These are phyloP conservation scores for Dione juno DNA, from an alignment of 2,888 invertebrate genomes.

Conservation along the genomic window DNA sequence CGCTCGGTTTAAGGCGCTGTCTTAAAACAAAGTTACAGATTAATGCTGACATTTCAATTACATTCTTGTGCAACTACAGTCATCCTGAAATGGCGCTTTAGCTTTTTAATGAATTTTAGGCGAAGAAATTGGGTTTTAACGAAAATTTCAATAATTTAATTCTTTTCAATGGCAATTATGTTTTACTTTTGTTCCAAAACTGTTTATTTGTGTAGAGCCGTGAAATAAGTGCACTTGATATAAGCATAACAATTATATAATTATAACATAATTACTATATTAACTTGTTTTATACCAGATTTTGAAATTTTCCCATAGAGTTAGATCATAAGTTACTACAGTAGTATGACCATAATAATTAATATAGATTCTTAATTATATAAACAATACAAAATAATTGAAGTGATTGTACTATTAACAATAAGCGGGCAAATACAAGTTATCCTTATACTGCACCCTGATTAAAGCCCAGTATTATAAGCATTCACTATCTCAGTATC, in stretches of 20 bases:
- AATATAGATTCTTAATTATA: too few relatives aligned
- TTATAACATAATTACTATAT: too few relatives aligned
- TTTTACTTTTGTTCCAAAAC: neutral
- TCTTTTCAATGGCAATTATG: neutral
- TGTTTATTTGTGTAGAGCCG: neutral
- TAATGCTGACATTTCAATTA: constrained; percentile 79
- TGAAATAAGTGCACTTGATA: too few relatives aligned
- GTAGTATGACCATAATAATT: too few relatives aligned
- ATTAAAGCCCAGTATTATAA: constrained; percentile 18
- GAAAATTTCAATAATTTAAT: constrained; percentile 20
- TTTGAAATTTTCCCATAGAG: too few relatives aligned
- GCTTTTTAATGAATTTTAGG: constrained; percentile 50
- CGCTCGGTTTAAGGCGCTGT: constrained; percentile 52
- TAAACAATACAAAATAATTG: neutral
- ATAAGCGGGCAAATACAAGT: neutral
- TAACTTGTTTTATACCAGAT: too few relatives aligned
- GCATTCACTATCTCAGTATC: constrained; percentile 22
- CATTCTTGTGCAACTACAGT: constrained; percentile 74
- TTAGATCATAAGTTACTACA: too few relatives aligned
- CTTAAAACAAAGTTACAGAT: constrained; percentile 73
- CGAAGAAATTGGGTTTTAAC: constrained; percentile 43
- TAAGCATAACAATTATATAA: too few relatives aligned
- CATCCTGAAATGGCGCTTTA: constrained; percentile 41
- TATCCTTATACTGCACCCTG: neutral
- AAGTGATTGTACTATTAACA: neutral